Percentiles rank a stretch among this genome's conserved stretches.
Conservation (phyloP, 2,113 vertebrate species). For the Labeo rohita region DNA sequence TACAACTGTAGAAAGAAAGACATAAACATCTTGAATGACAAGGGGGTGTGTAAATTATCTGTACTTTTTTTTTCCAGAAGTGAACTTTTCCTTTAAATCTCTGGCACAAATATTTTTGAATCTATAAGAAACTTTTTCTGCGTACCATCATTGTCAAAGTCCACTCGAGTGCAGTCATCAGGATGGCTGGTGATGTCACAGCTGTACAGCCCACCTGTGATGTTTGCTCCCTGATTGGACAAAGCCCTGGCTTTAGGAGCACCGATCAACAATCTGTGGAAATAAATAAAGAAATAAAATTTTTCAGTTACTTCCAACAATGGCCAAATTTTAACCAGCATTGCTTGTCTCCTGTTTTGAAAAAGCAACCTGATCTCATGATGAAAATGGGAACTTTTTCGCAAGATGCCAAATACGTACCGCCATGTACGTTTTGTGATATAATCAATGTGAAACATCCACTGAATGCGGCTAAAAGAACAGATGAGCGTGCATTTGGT, state of each 20-base stretch:
- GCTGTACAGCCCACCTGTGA: slow-evolving; percentile 90
- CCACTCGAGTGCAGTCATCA: slow-evolving; percentile 76
- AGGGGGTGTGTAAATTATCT: too few relatives aligned
- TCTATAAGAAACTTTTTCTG: background rate
- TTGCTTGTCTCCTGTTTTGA: background rate
- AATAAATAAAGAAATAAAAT: slow-evolving; percentile 21
- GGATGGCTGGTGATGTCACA: slow-evolving; percentile 80
- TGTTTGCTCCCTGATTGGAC: slow-evolving; percentile 77
- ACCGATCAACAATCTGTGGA: slow-evolving; percentile 88
- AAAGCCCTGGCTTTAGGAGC: slow-evolving; percentile 86
- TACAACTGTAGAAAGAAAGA: too few relatives aligned
- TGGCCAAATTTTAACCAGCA: background rate
- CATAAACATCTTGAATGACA: too few relatives aligned
- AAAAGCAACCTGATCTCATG: background rate
- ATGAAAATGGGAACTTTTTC: too few relatives aligned
- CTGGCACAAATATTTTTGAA: background rate
- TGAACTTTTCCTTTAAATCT: background rate
- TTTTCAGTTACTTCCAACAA: background rate
- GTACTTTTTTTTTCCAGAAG: too few relatives aligned
- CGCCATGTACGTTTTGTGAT: too few relatives aligned
- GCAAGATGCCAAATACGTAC: too few relatives aligned
- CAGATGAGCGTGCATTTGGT: too few relatives aligned
- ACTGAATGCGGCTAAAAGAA: too few relatives aligned
- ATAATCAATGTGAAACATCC: too few relatives aligned
- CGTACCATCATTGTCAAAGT: slow-evolving; percentile 89